Percentiles rank a stretch among this genome's conserved stretches.
Evolutionary conservation across 2,797 vertebrate genomes (phyloP).

Genomic region (Rhinichthys osculus): DNA sequence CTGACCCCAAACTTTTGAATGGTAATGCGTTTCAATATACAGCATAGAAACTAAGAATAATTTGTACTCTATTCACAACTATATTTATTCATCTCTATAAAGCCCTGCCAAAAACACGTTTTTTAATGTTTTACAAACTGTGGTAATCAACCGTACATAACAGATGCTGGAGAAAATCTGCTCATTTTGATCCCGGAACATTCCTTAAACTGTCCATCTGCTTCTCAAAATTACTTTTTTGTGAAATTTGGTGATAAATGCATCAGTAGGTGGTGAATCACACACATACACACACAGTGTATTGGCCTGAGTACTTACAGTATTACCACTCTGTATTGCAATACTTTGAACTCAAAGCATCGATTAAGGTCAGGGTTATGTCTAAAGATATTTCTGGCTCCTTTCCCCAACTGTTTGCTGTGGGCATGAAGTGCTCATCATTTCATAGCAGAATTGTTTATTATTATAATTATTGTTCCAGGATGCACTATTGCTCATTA

Average conservation of each 20-base stretch:
- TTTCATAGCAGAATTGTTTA: slow-evolving; percentile 28
- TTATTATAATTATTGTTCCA: slow-evolving; percentile 26
- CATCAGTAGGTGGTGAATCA: background rate
- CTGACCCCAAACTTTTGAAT: background rate
- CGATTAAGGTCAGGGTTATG: background rate
- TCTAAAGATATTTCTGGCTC: background rate
- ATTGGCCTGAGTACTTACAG: slow-evolving; percentile 8
- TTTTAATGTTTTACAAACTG: background rate
- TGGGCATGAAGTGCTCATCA: background rate
- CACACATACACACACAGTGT: background rate
- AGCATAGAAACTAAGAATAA: background rate
- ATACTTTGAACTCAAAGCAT: background rate
- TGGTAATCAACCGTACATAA: background rate
- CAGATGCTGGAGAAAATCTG: background rate
- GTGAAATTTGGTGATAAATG: background rate
- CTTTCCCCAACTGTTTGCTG: background rate
- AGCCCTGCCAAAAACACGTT: background rate
- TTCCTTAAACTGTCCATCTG: background rate
- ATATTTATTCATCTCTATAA: background rate
- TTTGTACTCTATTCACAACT: background rate
- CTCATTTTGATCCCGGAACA: slow-evolving; percentile 2
- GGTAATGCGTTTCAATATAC: background rate
- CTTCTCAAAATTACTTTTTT: background rate
- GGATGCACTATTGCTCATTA: slow-evolving; percentile 45
- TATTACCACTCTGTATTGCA: slow-evolving; percentile 26